Percentiles rank a stretch among this genome's conserved stretches.
phyloP scores from a whole-genome alignment of 1,140 invertebrate species.

The Idris sp. region DNA sequence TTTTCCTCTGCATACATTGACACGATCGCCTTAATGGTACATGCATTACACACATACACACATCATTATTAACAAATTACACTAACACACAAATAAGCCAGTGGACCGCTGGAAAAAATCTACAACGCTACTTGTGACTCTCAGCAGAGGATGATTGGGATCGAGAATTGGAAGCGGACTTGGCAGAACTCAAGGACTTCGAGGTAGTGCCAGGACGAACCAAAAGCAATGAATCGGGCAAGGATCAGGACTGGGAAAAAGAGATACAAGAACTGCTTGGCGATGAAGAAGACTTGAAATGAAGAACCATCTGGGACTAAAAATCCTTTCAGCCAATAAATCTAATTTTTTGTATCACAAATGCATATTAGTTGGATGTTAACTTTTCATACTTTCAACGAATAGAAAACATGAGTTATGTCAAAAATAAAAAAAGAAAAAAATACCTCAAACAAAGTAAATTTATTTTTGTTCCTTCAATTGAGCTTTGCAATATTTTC shows the following conservation, averaged over 20 bases:
- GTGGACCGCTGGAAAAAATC: slow-evolving; percentile 72
- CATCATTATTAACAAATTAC: slow-evolving; percentile 38
- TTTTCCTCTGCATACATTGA: slow-evolving; percentile 61
- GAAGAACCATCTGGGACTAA: slow-evolving; percentile 39
- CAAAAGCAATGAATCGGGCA: slow-evolving; percentile 64
- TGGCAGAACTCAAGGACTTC: slow-evolving; percentile 94
- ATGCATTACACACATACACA: slow-evolving; percentile 31
- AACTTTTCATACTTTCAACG: too few species aligned
- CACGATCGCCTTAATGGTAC: slow-evolving; percentile 39
- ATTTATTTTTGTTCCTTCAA: too few species aligned
- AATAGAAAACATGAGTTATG: too few species aligned
- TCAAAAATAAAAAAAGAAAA: too few species aligned
- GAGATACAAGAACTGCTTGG: slow-evolving; percentile 81
- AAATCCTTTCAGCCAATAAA: too few species aligned
- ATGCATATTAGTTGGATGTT: too few species aligned
- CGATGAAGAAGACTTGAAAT: slow-evolving; percentile 77
- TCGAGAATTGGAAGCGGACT: slow-evolving; percentile 93
- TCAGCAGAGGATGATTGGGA: slow-evolving; percentile 93
- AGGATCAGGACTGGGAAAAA: slow-evolving; percentile 81
- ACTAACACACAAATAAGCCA: slow-evolving; percentile 56
- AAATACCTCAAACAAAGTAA: too few species aligned
- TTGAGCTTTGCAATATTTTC: too few species aligned
- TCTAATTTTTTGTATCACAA: slow-evolving; percentile 1
- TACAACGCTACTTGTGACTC: slow-evolving; percentile 76
- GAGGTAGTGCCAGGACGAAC: slow-evolving; percentile 84